These are phyloP conservation scores for Serrognathus titanus DNA, from an alignment of 2,888 invertebrate species.

Conservation along the genomic window DNA sequence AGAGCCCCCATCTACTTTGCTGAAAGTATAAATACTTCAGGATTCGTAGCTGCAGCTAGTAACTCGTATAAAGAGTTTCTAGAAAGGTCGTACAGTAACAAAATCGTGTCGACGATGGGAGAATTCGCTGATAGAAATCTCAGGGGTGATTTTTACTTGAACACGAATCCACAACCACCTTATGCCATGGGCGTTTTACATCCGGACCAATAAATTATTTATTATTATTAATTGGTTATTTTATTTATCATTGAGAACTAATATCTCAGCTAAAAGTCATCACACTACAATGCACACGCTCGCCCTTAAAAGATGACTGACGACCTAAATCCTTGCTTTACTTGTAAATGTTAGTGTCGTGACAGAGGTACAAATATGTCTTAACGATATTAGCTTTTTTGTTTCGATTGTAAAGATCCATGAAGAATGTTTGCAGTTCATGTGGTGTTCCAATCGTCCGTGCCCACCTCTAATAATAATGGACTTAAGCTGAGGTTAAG, in stretches of 20 bases:
- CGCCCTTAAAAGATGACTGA: too few species aligned
- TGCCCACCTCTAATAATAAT: too few species aligned
- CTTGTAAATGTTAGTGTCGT: too few species aligned
- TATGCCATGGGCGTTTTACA: conserved; percentile 5
- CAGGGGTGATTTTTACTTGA: conserved; percentile 12
- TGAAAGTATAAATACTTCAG: conserved; percentile 20
- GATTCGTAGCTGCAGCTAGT: conserved; percentile 16
- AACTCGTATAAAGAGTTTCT: conserved; percentile 4
- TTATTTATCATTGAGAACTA: background rate
- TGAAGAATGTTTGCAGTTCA: too few species aligned
- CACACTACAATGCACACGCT: too few species aligned
- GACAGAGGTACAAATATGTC: too few species aligned
- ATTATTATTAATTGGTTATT: background rate
- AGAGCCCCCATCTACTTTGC: conserved; percentile 19
- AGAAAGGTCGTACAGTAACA: background rate
- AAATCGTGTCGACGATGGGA: conserved; percentile 12
- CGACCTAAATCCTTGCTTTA: too few species aligned
- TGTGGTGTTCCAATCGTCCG: too few species aligned
- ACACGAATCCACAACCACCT: conserved; percentile 13
- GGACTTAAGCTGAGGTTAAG: too few species aligned
- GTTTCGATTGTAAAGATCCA: too few species aligned
- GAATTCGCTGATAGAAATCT: conserved; percentile 9
- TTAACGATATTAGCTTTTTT: too few species aligned
- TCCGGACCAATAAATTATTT: background rate
- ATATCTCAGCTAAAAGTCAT: too few species aligned